phyloP scores from a whole-genome alignment of 2,888 invertebrate species.

The Campopleginae sp. region DNA sequence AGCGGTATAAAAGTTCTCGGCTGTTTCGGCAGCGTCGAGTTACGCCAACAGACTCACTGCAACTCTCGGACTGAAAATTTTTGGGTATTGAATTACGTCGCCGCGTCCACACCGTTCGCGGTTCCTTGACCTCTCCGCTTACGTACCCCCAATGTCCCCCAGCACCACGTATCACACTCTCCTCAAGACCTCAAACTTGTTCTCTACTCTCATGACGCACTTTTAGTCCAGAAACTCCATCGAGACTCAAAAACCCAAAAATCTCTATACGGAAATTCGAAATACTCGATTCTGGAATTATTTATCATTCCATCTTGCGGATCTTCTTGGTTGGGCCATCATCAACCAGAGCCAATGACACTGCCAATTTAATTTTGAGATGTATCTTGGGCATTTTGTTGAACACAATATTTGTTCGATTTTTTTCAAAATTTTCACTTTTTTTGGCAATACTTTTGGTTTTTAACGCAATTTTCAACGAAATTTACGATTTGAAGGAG shows the following conservation, averaged over 20 bases:
- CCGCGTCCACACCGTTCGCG: slow-evolving; percentile 20
- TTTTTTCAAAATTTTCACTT: too few species aligned
- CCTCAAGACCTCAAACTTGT: background rate
- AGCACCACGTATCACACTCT: background rate
- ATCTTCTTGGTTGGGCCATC: background rate
- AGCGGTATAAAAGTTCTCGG: slow-evolving; percentile 28
- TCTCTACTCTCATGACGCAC: too few species aligned
- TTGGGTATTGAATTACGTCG: slow-evolving; percentile 44
- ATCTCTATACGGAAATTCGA: background rate
- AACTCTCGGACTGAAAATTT: slow-evolving; percentile 27
- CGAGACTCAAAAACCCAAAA: too few species aligned
- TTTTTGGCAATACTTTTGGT: too few species aligned
- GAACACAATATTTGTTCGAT: too few species aligned
- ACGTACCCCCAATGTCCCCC: background rate
- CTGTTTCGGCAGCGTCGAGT: slow-evolving; percentile 29
- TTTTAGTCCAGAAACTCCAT: too few species aligned
- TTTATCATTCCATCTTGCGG: background rate
- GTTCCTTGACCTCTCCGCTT: slow-evolving; percentile 47
- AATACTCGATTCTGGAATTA: background rate
- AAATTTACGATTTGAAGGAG: too few species aligned
- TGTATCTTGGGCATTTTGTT: too few species aligned
- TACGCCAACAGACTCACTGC: slow-evolving; percentile 41
- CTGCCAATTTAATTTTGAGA: too few species aligned
- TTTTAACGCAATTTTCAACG: too few species aligned
- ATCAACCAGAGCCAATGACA: background rate